phyloP scores from a whole-genome alignment of 2,797 vertebrate species.

The Thamnophis elegans region DNA sequence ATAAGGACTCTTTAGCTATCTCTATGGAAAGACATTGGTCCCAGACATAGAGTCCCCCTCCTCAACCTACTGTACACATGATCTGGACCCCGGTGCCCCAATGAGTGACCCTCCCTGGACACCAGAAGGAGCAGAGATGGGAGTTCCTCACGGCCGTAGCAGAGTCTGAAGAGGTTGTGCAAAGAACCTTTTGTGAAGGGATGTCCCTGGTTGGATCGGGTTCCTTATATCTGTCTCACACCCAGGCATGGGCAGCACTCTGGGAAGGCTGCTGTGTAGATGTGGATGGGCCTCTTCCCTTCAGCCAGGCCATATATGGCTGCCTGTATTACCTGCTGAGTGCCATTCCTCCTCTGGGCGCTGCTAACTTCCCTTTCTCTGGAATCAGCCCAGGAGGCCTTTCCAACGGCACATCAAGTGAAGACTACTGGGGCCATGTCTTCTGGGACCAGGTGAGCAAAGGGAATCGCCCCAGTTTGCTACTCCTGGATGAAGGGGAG shows the following conservation, averaged over 20 bases:
- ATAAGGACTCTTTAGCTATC: slow-evolving; percentile 69
- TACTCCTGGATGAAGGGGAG: not conserved
- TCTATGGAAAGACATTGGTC: slow-evolving; percentile 76
- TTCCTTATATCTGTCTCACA: slow-evolving; percentile 73
- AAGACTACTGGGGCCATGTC: slow-evolving; percentile 95
- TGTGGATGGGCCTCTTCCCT: slow-evolving; percentile 68
- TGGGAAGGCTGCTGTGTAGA: slow-evolving; percentile 80
- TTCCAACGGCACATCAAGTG: slow-evolving; percentile 83
- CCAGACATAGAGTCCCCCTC: slow-evolving; percentile 85
- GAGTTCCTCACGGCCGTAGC: slow-evolving; percentile 80
- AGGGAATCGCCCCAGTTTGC: not conserved
- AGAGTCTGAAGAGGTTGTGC: slow-evolving; percentile 63
- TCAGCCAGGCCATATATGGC: slow-evolving; percentile 81
- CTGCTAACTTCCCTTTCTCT: slow-evolving; percentile 67
- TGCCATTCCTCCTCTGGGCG: slow-evolving; percentile 73
- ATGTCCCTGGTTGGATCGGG: slow-evolving; percentile 64
- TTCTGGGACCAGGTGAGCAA: slow-evolving; percentile 95
- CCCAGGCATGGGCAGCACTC: slow-evolving; percentile 78
- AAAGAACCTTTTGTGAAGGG: slow-evolving; percentile 70
- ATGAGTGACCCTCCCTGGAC: slow-evolving; percentile 66
- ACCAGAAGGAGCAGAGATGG: slow-evolving; percentile 76
- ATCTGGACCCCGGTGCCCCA: slow-evolving; percentile 80
- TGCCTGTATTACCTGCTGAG: slow-evolving; percentile 93
- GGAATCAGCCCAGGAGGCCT: slow-evolving; percentile 94
- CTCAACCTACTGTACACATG: slow-evolving; percentile 82